phyloP scores from a whole-genome alignment of 37 sponge, comb jelly and placozoan genomes.

The Mnemiopsis leidyi region DNA sequence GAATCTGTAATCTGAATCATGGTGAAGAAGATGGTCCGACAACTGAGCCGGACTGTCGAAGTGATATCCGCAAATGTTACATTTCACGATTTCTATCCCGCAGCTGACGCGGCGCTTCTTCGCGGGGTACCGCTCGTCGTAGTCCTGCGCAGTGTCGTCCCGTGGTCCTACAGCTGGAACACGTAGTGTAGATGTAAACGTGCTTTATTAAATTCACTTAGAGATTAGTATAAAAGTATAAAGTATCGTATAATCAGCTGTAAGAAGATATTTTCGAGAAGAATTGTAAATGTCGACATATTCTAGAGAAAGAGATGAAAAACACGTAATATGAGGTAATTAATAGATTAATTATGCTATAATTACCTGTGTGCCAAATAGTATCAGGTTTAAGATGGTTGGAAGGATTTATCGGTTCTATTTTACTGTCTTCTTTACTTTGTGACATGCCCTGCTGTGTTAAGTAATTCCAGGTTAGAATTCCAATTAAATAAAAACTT shows the following conservation, averaged over 20 bases:
- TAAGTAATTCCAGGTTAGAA: too few relatives aligned
- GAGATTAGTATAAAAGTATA: too few relatives aligned
- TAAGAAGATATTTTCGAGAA: too few relatives aligned
- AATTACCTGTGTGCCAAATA: conserved; percentile 63
- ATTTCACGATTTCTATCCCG: conserved; percentile 58
- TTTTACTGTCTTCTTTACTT: not conserved
- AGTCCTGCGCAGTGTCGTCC: not conserved
- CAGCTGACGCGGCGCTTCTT: conserved; percentile 34
- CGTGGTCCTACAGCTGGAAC: not conserved
- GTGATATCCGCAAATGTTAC: conserved; percentile 55
- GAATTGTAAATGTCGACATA: too few relatives aligned
- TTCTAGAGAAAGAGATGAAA: too few relatives aligned
- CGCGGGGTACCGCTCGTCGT: conserved; percentile 40
- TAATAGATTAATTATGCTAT: not conserved
- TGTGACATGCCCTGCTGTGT: not conserved
- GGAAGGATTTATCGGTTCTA: conserved; percentile 12
- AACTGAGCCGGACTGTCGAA: conserved; percentile 54
- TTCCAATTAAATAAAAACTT: too few relatives aligned
- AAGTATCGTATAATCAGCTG: too few relatives aligned
- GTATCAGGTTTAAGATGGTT: conserved; percentile 49
- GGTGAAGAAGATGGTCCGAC: conserved; percentile 13
- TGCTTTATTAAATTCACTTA: too few relatives aligned
- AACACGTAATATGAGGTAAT: too few relatives aligned
- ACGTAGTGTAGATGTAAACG: too few relatives aligned
- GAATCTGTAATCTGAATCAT: conserved; percentile 62